Percentiles rank a stretch among this genome's conserved stretches.
Conservation (phyloP, 2,888 invertebrate genomes). For the Calephelis perditalis region DNA sequence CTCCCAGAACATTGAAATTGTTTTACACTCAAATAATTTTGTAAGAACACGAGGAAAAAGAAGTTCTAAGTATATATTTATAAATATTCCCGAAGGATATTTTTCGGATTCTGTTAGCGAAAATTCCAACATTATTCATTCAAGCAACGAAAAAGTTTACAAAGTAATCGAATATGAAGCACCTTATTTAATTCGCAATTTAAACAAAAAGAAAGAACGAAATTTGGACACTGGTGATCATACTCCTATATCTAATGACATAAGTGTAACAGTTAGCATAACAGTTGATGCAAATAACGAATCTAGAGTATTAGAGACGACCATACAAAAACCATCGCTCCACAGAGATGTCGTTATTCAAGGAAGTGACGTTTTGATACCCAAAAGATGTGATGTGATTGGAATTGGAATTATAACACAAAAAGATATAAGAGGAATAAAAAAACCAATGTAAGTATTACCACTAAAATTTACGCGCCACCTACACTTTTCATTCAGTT, state of each 20-base stretch:
- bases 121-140: constrained; percentile 36
- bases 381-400: constrained; percentile 48
- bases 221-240: constrained; percentile 36
- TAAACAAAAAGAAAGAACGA: constrained; percentile 24
- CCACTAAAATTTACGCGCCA: background rate
- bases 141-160: constrained; percentile 58
- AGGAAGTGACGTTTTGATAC: constrained; percentile 43
- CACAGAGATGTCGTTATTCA: constrained; percentile 47
- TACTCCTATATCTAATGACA: constrained; percentile 16
- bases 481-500: no score
- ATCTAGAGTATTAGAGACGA: constrained; percentile 38
- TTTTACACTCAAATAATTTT: constrained; percentile 47
- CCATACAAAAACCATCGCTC: constrained; percentile 34
- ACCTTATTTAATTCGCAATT: constrained; percentile 36
- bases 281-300: constrained; percentile 37
- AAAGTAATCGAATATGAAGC: constrained; percentile 62
- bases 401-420: constrained; percentile 55
- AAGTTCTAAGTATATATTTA: constrained; percentile 51
- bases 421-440: constrained; percentile 40
- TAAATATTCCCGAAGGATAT: constrained; percentile 58
- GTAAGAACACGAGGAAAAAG: constrained; percentile 31
- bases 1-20: constrained; percentile 50
- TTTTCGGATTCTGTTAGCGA: constrained; percentile 45
- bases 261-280: constrained; percentile 37
- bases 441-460: constrained; percentile 50